Base-by-base conservation (phyloP, 2,113 vertebrate species). In the Halcyon malimbica region DNA sequence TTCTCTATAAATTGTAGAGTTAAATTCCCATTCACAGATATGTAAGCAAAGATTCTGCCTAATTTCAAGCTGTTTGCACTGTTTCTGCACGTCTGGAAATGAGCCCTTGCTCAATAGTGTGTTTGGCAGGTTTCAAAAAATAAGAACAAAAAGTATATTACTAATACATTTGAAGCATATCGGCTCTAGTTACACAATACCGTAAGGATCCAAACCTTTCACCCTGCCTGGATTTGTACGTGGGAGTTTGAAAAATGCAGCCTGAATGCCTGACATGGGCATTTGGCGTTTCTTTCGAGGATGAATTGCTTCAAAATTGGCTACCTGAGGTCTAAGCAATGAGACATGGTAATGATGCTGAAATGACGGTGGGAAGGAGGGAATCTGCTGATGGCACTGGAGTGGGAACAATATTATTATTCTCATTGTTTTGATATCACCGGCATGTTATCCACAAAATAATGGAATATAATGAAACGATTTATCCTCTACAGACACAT, bases 281-380 rank as follows among this genome's bases (percentile, higher is more conserved):
- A 51, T 67, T 89, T 63, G 94, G 89, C 89, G 82, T 87, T 94
- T 94, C 83, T 76, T 76, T 41, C 0, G 3, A 87, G 71, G 89
- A 85, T 57, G 63, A 91, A 96, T 94, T 91, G 83, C 89, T 95
- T 91, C 60, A 73, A 87, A 96, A 96, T 95, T 93, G 94, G 83
- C 89, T 96, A 97, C 96, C 94, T 93, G 90, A 96, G 91, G 91
- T 94, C 95, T 87, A 80, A 94, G 92, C 94, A 92, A 94, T 80
- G 70, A 96, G 86, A 94, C 77, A 77, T 51, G 50, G 91, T 89
- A 94, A 96, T 89, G 92, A 94, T 63, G 83, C 81, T 95, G 94
- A 96, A 96, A 97, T 74, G 83, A 92, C 0, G 6, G 77, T 65
- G 59, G 51, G 89, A 89, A 96, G 89, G 50, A 96, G 56, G 48